phyloP scores from a whole-genome alignment of 2,113 vertebrate genomes.

The Laticauda laticaudata region DNA sequence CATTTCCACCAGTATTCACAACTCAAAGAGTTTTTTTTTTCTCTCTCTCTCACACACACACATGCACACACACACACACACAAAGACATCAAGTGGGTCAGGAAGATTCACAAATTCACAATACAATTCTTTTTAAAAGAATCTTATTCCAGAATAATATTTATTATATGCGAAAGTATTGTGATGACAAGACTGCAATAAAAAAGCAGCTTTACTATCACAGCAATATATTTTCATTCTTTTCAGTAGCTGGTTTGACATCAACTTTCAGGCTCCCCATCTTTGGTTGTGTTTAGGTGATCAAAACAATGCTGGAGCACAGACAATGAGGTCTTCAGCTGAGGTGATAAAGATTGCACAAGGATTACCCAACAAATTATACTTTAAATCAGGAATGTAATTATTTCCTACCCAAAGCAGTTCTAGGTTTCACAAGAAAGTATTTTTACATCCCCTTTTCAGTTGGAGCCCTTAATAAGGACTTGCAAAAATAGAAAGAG shows the following conservation, averaged over 20 bases:
- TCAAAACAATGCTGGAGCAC: constrained; percentile 89
- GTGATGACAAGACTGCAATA: constrained; percentile 35
- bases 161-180: constrained; percentile 53
- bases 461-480: not conserved
- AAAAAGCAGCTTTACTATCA: constrained; percentile 20
- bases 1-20: constrained; percentile 35
- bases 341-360: constrained; percentile 51
- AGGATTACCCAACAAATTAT: not conserved
- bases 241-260: not conserved
- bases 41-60: not conserved
- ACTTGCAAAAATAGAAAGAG: not conserved
- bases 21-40: constrained; percentile 10
- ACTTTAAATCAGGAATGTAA: not conserved
- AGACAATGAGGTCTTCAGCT: constrained; percentile 88
- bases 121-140: constrained; percentile 10
- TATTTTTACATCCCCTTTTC: not conserved
- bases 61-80: not conserved
- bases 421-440: not conserved
- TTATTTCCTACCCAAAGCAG: not conserved
- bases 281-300: constrained; percentile 77
- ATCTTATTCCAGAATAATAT: constrained; percentile 53
- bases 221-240: constrained; percentile 16
- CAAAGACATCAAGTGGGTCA: constrained; percentile 7
- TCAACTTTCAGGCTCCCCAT: constrained; percentile 65
- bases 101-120: constrained; percentile 17